Conservation (phyloP, 2,797 vertebrate genomes). For the Oreochromis mossambicus region DNA sequence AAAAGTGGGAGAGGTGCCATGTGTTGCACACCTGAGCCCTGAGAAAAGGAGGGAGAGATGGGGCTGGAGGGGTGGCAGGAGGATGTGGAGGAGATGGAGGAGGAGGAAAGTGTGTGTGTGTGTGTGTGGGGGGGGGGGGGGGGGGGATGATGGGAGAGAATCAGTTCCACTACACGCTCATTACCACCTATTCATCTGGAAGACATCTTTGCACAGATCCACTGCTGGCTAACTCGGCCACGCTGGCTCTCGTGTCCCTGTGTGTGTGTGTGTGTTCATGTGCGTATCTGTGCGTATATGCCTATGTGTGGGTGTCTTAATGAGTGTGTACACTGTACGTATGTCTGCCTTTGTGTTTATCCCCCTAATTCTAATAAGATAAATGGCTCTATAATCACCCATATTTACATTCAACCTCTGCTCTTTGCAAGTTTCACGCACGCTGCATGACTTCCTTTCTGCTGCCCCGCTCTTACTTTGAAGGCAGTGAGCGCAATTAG, state of each 20-base stretch:
- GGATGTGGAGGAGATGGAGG: not conserved
- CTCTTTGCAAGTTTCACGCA: slow-evolving; percentile 2
- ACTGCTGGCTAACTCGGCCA: slow-evolving; percentile 36
- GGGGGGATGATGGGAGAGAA: slow-evolving; percentile 47
- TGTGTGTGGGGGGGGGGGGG: too few species aligned
- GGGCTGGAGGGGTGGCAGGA: not conserved
- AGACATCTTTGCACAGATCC: slow-evolving; percentile 70
- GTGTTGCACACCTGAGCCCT: slow-evolving; percentile 70
- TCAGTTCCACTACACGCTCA: slow-evolving; percentile 78
- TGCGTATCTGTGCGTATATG: not conserved
- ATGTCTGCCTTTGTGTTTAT: slow-evolving; percentile 1
- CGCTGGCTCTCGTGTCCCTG: not conserved
- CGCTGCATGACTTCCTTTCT: not conserved
- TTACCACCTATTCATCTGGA: slow-evolving; percentile 78
- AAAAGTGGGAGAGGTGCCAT: slow-evolving; percentile 46
- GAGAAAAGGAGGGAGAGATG: slow-evolving; percentile 47
- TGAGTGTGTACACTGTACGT: not conserved
- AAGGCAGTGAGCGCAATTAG: slow-evolving; percentile 34
- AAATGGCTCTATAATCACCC: slow-evolving; percentile 33
- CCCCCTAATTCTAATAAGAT: slow-evolving; percentile 30
- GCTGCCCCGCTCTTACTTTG: not conserved
- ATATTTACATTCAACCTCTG: slow-evolving; percentile 18
- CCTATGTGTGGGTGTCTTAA: not conserved
- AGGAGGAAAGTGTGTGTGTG: not conserved
- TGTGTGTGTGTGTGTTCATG: not conserved